These are phyloP conservation scores for Psittacus erithacus DNA, from an alignment of 2,113 vertebrate species.

Conservation along the genomic window DNA sequence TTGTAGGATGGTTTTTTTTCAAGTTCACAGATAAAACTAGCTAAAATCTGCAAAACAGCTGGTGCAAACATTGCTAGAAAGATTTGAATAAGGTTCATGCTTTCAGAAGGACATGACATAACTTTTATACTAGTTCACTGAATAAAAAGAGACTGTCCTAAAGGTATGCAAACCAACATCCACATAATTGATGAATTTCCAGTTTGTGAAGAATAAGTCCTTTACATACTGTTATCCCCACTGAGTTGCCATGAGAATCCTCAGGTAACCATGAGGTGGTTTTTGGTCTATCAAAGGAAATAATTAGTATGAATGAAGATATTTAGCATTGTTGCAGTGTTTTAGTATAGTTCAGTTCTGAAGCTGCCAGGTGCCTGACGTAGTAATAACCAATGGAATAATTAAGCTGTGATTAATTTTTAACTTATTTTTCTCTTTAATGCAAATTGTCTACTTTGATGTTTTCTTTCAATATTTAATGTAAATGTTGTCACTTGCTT, in stretches of 20 bases:
- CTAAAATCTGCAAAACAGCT: background rate
- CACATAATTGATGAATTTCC: background rate
- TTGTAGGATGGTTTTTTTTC: background rate
- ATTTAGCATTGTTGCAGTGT: background rate
- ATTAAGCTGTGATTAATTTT: background rate
- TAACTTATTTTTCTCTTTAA: slow-evolving; percentile 20
- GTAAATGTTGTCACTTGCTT: background rate
- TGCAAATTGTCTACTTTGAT: background rate
- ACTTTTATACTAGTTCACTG: background rate
- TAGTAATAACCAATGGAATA: background rate
- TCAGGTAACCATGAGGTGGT: background rate
- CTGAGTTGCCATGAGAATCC: background rate
- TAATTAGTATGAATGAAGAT: background rate
- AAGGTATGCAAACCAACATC: background rate
- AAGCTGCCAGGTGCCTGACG: slow-evolving; percentile 9
- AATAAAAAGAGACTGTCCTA: background rate
- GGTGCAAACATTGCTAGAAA: background rate
- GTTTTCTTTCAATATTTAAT: background rate
- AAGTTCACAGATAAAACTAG: background rate
- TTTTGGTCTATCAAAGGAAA: background rate
- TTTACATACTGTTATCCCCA: background rate
- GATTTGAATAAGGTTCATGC: background rate
- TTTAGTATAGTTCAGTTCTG: background rate
- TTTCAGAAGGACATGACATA: background rate
- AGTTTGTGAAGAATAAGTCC: background rate